Conservation (phyloP, 2,888 invertebrate species). For the Aphelenchoides bicaudatus region DNA sequence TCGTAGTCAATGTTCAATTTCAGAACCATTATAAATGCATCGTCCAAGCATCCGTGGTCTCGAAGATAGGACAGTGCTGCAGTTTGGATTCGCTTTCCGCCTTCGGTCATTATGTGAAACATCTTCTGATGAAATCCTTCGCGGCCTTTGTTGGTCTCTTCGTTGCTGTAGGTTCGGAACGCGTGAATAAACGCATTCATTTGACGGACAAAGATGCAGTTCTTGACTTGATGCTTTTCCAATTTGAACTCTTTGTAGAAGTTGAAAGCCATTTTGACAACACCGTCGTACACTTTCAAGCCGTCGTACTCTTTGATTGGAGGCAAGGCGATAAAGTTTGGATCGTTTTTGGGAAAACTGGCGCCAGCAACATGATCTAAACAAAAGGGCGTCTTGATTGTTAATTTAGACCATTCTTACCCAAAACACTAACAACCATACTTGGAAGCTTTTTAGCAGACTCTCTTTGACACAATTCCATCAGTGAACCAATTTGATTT, state of each 20-base stretch:
- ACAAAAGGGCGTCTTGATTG: not conserved
- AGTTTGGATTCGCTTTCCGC: too few relatives aligned
- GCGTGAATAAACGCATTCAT: slow-evolving; percentile 5
- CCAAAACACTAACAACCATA: not conserved
- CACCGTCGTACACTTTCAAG: not conserved
- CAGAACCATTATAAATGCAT: too few relatives aligned
- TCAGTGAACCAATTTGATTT: too few relatives aligned
- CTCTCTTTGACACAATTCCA: too few relatives aligned
- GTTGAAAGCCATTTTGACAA: not conserved
- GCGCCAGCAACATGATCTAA: not conserved
- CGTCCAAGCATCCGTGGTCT: too few relatives aligned
- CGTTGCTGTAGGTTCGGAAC: not conserved
- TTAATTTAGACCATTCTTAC: not conserved
- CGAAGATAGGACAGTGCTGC: too few relatives aligned
- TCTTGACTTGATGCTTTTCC: not conserved
- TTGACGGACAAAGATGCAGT: slow-evolving; percentile 3
- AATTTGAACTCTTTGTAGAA: not conserved
- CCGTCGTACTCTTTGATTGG: not conserved
- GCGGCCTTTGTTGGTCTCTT: too few relatives aligned
- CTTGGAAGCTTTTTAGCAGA: too few relatives aligned
- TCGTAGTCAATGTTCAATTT: too few relatives aligned
- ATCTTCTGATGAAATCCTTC: too few relatives aligned
- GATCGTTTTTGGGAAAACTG: not conserved
- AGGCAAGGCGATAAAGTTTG: not conserved
- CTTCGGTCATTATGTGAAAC: too few relatives aligned